Percentiles rank a stretch among this genome's conserved stretches.
These are phyloP conservation scores for Drosophila lutescens DNA, from an alignment of 2,888 invertebrate species.

Conservation along the genomic window DNA sequence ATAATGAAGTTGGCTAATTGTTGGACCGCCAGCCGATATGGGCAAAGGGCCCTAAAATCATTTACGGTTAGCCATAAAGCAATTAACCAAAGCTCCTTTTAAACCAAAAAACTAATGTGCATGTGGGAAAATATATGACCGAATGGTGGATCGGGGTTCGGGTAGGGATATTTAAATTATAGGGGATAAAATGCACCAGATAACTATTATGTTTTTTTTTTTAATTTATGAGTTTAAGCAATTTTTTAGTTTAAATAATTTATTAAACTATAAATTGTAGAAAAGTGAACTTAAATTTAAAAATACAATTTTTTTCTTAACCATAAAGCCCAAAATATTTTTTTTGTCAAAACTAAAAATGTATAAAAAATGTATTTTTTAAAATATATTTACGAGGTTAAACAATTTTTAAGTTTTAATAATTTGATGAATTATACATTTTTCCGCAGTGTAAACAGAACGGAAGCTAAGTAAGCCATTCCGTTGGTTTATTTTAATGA, in stretches of 20 bases:
- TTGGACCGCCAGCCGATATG: conserved; percentile 18
- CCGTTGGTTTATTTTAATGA: conserved; percentile 26
- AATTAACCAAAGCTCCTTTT: conserved; percentile 26
- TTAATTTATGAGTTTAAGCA: background rate
- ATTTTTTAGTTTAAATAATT: no score
- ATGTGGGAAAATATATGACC: conserved; percentile 8
- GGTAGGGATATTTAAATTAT: background rate
- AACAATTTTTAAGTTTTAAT: no score
- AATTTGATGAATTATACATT: no score
- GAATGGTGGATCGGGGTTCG: background rate
- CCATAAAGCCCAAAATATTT: no score
- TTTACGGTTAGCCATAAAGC: conserved; percentile 41
- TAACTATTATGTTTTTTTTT: background rate
- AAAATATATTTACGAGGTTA: no score
- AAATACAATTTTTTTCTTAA: no score
- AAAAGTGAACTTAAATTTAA: no score
- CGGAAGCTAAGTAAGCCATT: conserved; percentile 27
- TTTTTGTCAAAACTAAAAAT: no score
- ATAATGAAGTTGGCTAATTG: conserved; percentile 67
- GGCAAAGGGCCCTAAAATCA: conserved; percentile 32
- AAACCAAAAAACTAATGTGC: conserved; percentile 11
- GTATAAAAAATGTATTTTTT: no score
- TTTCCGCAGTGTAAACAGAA: background rate
- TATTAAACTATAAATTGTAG: no score
- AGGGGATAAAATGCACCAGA: no score